Evolutionary conservation across 2,797 vertebrate species (phyloP), one percentile per base, ranked within the genome.

Genomic region (Pseudotriccus pelzelni): DNA sequence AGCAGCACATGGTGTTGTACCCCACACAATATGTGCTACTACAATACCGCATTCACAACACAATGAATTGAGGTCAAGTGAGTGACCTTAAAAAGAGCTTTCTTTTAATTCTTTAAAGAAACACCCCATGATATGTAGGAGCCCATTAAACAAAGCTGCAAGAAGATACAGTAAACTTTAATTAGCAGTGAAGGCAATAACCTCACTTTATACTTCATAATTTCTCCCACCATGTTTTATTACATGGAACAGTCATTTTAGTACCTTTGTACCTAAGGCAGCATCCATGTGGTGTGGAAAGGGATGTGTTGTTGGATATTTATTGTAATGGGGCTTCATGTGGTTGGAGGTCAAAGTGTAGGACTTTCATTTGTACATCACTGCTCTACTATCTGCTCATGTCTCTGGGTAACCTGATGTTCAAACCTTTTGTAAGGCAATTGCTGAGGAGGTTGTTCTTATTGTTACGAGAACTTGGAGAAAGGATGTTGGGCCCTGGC

Each of bases 151-250:
- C 94, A 96, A 97, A 96, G 94, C 96, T 87, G 93, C 95, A 96
- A 97, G 95, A 96, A 96, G 96, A 96, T 94, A 94, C 91, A 95
- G 96, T 96, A 97, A 97, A 97, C 96, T 96, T 96, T 97, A 97
- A 96, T 97, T 96, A 97, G 96, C 96, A 97, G 94, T 75, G 85
- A 96, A 97, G 88, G 96, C 96, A 96, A 97, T 97, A 97, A 96
- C 95, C 94, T 96, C 93, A 93, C 96, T 96, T 96, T 94, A 94
- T 94, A 96, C 95, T 97, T 97, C 95, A 87, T 96, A 97, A 96
- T 97, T 97, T 96, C 95, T 94, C 94, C 87, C 95, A 96, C 96
- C 83, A 96, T 96, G 96, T 97, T 96, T 96, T 96, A 95, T 94
- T 95, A 96, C 94, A 94, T 84, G 83, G 95, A 96, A 96, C 96